phyloP scores from a whole-genome alignment of 2,797 vertebrate genomes.

The Hydrolagus colliei region DNA sequence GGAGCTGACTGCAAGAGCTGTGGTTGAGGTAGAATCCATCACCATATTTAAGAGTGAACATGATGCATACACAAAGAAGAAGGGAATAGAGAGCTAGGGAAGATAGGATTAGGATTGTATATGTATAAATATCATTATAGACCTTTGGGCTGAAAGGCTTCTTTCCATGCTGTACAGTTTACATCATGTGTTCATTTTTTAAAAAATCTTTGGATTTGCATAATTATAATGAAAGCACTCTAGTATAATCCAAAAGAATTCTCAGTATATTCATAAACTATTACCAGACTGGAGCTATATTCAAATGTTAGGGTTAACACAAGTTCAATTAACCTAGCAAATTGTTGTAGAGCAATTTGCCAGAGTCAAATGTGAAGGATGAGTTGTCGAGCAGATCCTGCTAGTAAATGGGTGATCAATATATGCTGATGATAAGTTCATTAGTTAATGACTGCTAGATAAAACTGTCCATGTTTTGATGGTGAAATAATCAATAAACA shows the following conservation, averaged over 20 bases:
- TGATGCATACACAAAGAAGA: too few relatives aligned
- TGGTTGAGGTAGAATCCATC: too few relatives aligned
- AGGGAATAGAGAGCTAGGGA: too few relatives aligned
- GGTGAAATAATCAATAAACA: neutral
- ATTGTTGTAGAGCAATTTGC: neutral
- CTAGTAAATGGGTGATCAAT: neutral
- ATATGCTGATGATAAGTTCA: neutral
- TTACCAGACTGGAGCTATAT: neutral
- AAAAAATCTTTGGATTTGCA: too few relatives aligned
- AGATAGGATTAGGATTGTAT: too few relatives aligned
- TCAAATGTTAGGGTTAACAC: neutral
- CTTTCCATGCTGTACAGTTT: too few relatives aligned
- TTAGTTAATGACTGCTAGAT: constrained; percentile 6
- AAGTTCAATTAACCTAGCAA: neutral
- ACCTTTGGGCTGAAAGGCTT: too few relatives aligned
- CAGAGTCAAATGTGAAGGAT: neutral
- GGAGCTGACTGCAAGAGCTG: too few relatives aligned
- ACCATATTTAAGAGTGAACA: too few relatives aligned
- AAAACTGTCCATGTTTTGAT: constrained; percentile 22
- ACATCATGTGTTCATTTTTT: too few relatives aligned
- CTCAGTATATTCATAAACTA: neutral
- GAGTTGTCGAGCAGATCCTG: neutral
- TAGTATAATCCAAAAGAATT: neutral
- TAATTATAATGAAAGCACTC: neutral
- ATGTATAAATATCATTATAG: too few relatives aligned